Percentiles rank a stretch among this genome's conserved stretches.
Evolutionary conservation across 2,113 vertebrate species (phyloP).

Genomic region (Siniperca knerii): DNA sequence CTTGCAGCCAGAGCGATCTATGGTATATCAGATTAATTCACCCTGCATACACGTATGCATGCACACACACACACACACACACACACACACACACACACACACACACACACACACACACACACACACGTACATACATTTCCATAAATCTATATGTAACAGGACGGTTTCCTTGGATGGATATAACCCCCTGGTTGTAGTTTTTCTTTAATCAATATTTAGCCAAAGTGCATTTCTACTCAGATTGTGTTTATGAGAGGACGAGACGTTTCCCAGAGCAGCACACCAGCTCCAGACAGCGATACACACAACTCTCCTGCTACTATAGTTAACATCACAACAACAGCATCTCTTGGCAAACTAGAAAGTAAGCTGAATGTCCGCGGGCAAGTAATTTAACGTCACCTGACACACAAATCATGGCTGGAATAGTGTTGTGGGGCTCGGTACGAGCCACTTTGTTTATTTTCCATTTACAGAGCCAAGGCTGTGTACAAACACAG

Average conservation of each 20-base stretch:
- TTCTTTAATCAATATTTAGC: background rate
- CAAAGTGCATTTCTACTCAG: background rate
- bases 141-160: conserved; percentile 2
- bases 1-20: background rate
- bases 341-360: no score
- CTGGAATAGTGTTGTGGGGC: no score
- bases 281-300: no score
- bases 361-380: no score
- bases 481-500: no score
- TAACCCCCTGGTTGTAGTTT: background rate
- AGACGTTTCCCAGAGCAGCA: no score
- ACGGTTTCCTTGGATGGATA: background rate
- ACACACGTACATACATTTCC: background rate
- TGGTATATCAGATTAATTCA: background rate
- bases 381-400: no score
- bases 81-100: background rate
- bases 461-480: no score
- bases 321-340: no score
- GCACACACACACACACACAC: background rate
- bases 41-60: background rate
- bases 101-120: background rate
- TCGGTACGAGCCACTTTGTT: no score
- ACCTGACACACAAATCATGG: no score
- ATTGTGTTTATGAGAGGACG: background rate
- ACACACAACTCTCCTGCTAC: no score